These are phyloP conservation scores for Percina caprodes DNA, from an alignment of 2,113 vertebrate species.

Conservation along the genomic window DNA sequence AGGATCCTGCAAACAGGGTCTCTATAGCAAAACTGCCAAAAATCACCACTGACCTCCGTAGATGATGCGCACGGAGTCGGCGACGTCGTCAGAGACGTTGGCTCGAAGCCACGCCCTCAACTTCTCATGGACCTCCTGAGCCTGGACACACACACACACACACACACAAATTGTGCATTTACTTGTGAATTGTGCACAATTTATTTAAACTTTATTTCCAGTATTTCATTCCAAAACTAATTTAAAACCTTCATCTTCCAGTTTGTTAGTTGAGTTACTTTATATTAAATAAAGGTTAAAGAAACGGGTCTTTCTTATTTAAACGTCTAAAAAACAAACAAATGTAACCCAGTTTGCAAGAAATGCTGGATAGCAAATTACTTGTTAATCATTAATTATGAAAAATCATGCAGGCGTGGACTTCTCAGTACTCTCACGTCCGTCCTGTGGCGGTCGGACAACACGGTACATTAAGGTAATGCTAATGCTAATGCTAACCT, in stretches of 20 bases:
- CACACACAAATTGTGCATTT: neutral
- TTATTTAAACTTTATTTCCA: neutral
- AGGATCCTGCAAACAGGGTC: neutral
- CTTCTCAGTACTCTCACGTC: too few species aligned
- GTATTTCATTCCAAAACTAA: neutral
- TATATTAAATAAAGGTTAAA: neutral
- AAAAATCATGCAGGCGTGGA: too few species aligned
- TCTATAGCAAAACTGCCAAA: neutral
- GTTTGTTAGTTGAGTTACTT: neutral
- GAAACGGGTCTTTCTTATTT: too few species aligned
- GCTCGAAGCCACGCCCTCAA: slow-evolving; percentile 90
- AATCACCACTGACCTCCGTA: slow-evolving; percentile 89
- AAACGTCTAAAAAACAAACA: too few species aligned
- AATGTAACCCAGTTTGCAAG: too few species aligned
- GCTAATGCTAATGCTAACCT: too few species aligned
- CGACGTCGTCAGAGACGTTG: slow-evolving; percentile 88
- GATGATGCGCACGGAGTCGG: slow-evolving; percentile 89
- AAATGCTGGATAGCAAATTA: too few species aligned
- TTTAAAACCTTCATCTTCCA: neutral
- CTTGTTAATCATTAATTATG: too few species aligned
- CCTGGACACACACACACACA: slow-evolving; percentile 77
- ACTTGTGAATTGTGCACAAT: neutral
- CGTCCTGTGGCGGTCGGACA: too few species aligned
- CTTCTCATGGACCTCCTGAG: slow-evolving; percentile 94
- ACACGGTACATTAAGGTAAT: too few species aligned